Evolutionary conservation across 23 tunicate species (phyloP).

Genomic region (Aplidium turbinatum): DNA sequence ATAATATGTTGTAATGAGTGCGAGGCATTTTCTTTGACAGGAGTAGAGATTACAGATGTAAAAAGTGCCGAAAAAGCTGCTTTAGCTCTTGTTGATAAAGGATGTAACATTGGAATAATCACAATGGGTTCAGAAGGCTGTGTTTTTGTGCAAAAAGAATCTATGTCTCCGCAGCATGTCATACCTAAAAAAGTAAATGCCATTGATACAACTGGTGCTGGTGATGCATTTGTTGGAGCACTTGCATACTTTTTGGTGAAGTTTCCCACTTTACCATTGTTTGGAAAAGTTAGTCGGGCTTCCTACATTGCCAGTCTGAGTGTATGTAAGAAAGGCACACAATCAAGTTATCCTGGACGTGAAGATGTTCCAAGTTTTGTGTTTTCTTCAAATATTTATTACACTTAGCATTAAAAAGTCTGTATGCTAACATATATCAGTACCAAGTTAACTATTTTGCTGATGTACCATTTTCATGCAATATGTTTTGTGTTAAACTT

Average conservation of each 20-base stretch:
- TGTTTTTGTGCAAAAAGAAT: slow-evolving; percentile 33
- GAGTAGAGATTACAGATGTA: slow-evolving; percentile 42
- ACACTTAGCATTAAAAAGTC: no score
- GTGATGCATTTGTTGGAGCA: slow-evolving; percentile 85
- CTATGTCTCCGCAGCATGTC: slow-evolving; percentile 11
- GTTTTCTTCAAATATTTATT: no score
- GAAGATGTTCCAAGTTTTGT: slow-evolving; percentile 41
- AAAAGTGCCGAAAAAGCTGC: slow-evolving; percentile 56
- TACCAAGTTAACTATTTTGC: no score
- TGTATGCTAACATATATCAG: no score
- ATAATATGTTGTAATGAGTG: slow-evolving; percentile 83
- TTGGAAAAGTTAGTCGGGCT: slow-evolving; percentile 53
- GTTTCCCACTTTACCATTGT: slow-evolving; percentile 27
- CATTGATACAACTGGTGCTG: slow-evolving; percentile 90
- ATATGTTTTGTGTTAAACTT: no score
- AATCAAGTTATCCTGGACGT: slow-evolving; percentile 53
- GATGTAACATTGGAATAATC: slow-evolving; percentile 46
- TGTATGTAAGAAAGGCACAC: slow-evolving; percentile 75
- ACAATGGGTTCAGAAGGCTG: slow-evolving; percentile 81
- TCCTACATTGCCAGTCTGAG: slow-evolving; percentile 55
- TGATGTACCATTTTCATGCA: no score
- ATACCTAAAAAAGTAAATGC: slow-evolving; percentile 38
- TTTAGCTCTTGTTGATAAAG: slow-evolving; percentile 31
- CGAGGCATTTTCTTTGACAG: slow-evolving; percentile 67
- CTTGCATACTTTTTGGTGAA: slow-evolving; percentile 61